Evolutionary conservation across 2,113 vertebrate genomes (phyloP), one percentile per base, ranked within the genome.

Genomic region (Aphelocoma coerulescens): DNA sequence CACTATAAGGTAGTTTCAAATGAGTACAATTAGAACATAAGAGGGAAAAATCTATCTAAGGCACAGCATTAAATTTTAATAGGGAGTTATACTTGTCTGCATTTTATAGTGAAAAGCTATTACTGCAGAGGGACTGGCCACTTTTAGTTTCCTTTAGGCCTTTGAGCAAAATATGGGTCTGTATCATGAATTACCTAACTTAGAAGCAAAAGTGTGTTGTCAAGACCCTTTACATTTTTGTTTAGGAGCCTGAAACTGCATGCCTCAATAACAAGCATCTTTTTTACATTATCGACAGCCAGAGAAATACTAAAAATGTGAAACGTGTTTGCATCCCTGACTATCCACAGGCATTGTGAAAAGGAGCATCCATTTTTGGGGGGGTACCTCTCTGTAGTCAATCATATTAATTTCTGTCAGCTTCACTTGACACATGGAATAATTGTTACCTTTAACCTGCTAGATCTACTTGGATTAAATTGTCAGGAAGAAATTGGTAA

Each of bases 391-490:
- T 89, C 65, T 52, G 13, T 58, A 85, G 81, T 43, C 65, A 81
- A n/a, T 94, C 72, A 39, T 69, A 77, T n/a, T 83, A 91, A 48
- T 41, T 71, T 94, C 81, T 37, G 20, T 84, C 88, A 94, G 27
- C 69, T 72, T 55, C 52, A 59, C 30, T 85, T 77, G 49, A 24
- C 27, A 61, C 18, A 26, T 61, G 48, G 65, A 95, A 93, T 90
- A 87, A 86, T 88, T 89, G 74, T 58, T 63, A 17, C 54, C 78
- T 93, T 13, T 2, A 79, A 92, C 68, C 55, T 73, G 62, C 23
- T 86, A 89, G 75, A 87, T 91, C 59, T 91, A 87, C 88, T 94
- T 95, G 95, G 94, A 91, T 93, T 77, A 94, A 96, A 90, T 80
- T 96, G 20, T 86, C 24, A 57, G 67, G 49, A 85, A 85, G 19